Conservation (phyloP, 2,888 invertebrate species). For the Chalcosyrphus nemorum region DNA sequence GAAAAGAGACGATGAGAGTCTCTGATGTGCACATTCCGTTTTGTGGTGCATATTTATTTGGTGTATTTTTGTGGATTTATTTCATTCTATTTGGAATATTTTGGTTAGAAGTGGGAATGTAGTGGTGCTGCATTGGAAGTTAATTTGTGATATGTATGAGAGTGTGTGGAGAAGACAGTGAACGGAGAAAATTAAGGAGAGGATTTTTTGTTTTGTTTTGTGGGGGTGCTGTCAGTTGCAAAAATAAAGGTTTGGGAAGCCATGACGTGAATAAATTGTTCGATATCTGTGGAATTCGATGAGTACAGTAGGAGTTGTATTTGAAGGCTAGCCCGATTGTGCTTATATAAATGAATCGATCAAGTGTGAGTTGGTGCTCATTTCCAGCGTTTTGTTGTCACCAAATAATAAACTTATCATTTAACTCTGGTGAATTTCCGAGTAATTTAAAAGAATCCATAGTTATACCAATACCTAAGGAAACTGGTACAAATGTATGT, state of each 20-base stretch:
- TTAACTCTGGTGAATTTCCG: too few species aligned
- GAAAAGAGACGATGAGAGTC: constrained; percentile 31
- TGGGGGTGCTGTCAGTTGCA: constrained; percentile 11
- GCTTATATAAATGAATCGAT: too few species aligned
- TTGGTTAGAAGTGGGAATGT: constrained; percentile 9
- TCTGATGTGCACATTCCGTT: constrained; percentile 13
- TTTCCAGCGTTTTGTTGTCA: too few species aligned
- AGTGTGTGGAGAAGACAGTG: neutral
- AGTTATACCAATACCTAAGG: too few species aligned
- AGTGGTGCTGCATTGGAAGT: constrained; percentile 33
- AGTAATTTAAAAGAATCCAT: too few species aligned
- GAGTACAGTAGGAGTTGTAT: neutral
- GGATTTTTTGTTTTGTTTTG: constrained; percentile 20
- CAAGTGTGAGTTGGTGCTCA: too few species aligned
- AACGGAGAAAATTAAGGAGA: neutral
- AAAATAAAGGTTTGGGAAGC: constrained; percentile 1
- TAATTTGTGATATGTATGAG: neutral
- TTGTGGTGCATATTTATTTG: constrained; percentile 25
- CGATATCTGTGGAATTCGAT: neutral
- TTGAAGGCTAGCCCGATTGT: too few species aligned
- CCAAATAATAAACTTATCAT: too few species aligned
- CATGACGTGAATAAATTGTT: neutral
- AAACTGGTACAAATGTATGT: too few species aligned
- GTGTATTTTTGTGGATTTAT: constrained; percentile 44
- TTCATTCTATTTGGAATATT: constrained; percentile 51